phyloP scores from a whole-genome alignment of 2,113 vertebrate species.

The Microtus pennsylvanicus region DNA sequence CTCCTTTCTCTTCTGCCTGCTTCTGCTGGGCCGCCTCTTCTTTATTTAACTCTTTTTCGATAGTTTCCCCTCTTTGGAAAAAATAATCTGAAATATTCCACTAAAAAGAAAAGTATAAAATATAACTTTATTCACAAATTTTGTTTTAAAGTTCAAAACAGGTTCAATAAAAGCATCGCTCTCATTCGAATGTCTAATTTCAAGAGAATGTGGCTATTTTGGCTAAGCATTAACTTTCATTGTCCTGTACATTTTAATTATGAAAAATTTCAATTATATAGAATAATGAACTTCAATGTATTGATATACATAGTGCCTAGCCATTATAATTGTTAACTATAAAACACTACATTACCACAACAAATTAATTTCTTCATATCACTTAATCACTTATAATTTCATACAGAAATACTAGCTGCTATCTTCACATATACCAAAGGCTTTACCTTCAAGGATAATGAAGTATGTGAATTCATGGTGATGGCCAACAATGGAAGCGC shows the following conservation, averaged over 20 bases:
- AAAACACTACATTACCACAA: slow-evolving; percentile 30
- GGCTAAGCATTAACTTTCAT: background rate
- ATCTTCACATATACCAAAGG: background rate
- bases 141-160: slow-evolving; percentile 55
- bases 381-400: slow-evolving; percentile 30
- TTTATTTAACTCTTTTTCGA: slow-evolving; percentile 95
- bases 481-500: background rate
- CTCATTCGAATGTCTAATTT: background rate
- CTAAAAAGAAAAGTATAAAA: slow-evolving; percentile 86
- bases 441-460: background rate
- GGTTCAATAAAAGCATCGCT: slow-evolving; percentile 36
- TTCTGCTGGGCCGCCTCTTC: slow-evolving; percentile 94
- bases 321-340: background rate
- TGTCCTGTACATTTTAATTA: slow-evolving; percentile 27
- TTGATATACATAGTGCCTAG: background rate
- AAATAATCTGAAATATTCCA: slow-evolving; percentile 99
- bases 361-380: slow-evolving; percentile 46
- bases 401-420: background rate
- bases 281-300: background rate
- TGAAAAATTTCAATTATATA: slow-evolving; percentile 37
- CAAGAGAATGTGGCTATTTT: background rate
- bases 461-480: background rate
- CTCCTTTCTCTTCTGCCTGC: slow-evolving; percentile 95
- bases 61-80: slow-evolving; percentile 97
- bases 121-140: slow-evolving; percentile 38